Conservation (phyloP, 2,113 vertebrate species). For the Gadus macrocephalus region DNA sequence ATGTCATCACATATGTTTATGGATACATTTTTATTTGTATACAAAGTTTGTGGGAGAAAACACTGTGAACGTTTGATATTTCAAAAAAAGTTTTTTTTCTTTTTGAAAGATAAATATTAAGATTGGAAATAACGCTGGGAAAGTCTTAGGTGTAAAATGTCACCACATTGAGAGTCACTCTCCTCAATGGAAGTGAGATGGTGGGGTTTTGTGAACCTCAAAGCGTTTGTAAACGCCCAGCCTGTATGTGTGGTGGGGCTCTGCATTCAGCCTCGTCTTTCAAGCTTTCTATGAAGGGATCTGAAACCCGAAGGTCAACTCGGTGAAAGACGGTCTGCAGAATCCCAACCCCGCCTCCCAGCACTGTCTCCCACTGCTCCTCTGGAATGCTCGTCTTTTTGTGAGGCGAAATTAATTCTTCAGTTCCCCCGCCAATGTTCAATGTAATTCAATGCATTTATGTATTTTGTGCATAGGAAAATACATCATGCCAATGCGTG, state of each 20-base stretch:
- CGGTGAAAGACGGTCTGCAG: constrained; percentile 11
- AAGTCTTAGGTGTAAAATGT: neutral
- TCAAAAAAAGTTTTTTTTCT: neutral
- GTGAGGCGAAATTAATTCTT: too few species aligned
- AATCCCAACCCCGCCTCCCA: too few species aligned
- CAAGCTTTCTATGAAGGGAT: constrained; percentile 2
- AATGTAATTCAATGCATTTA: too few species aligned
- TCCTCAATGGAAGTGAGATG: neutral
- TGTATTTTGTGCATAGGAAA: too few species aligned
- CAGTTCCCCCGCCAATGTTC: too few species aligned
- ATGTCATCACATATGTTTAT: neutral
- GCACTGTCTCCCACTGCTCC: too few species aligned
- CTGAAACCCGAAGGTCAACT: constrained; percentile 29
- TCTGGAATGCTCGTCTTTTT: too few species aligned
- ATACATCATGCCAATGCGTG: too few species aligned
- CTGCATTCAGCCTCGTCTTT: neutral
- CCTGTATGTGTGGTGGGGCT: neutral
- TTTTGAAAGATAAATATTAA: neutral
- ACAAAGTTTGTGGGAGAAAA: neutral
- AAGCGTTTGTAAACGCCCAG: neutral
- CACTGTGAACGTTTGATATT: neutral
- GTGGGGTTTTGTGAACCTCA: neutral
- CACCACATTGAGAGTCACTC: neutral
- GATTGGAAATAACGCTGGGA: too few species aligned
- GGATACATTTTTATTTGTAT: too few species aligned